Evolutionary conservation across 1,140 invertebrate species (phyloP), one percentile per base, ranked within the genome.

Genomic region (Brachionus koreanus): DNA sequence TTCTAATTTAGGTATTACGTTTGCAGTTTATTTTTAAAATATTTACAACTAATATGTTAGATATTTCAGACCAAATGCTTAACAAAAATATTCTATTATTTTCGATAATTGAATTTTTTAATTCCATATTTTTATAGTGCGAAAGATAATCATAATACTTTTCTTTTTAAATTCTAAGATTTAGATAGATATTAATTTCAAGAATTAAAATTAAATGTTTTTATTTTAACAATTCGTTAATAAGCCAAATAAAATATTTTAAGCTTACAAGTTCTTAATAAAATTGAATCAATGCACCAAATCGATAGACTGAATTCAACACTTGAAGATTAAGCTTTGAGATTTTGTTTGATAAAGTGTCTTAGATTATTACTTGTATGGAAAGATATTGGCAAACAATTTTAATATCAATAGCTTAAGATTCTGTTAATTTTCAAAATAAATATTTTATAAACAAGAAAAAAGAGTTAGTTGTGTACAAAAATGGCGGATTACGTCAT

Each of bases 351-450:
- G 16, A 57, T 57, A 57, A 57, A 57, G 49, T 57, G 49, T 57
- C 49, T 37, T 29, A 65, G n/a, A 33, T 33, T 65, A 29, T 65
- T 37, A 12, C 13, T 33, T 65, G 25, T 65, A 16, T 65, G 25
- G 63, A 65, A 33, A 65, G 63, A 29, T n/a, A n/a, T 65, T 65
- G 33, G 16, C 35, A 37, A 39, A 43, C 6, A 69, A 16, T 37
- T 37, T 39, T 37, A 69, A 69, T 69, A 37, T 37, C 35, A 19
- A 37, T 39, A 37, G 29, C 33, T 69, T 39, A 19, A 37, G 37
- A 37, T 19, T 43, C 35, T 37, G 65, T 69, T 69, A 69, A 39
- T 69, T 69, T 69, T 69, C 65, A 69, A 69, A 69, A 39, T 69
- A 69, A 39, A 65, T 37, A 65, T 65, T 65, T 65, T 65, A 25